These are phyloP conservation scores for Dysidea cf. avara DNA, from an alignment of 37 sponge, comb jelly and placozoan genomes.

Conservation along the genomic window DNA sequence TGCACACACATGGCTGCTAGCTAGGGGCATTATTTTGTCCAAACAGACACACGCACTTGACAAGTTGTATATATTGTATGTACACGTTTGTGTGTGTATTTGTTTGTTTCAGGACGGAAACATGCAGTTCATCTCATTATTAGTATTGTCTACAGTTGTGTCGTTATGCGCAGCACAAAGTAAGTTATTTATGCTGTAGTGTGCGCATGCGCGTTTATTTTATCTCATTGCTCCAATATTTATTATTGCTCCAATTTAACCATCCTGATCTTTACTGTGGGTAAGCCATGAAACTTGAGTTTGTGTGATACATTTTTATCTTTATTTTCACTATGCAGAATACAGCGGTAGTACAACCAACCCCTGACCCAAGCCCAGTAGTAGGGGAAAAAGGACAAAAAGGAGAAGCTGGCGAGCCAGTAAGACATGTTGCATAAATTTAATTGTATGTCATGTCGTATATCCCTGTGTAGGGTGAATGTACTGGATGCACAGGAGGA, in stretches of 20 bases:
- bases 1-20: too few relatives aligned
- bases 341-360: not conserved
- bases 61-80: too few relatives aligned
- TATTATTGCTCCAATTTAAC: not conserved
- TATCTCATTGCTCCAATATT: not conserved
- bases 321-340: too few relatives aligned
- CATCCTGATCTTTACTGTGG: too few relatives aligned
- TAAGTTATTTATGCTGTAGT: not conserved
- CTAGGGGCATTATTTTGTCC: too few relatives aligned
- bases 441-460: not conserved
- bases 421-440: not conserved
- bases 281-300: too few relatives aligned
- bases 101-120: too few relatives aligned
- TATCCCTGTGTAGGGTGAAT: constrained; percentile 1
- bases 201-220: not conserved
- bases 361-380: too few relatives aligned
- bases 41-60: too few relatives aligned
- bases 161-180: constrained; percentile 7
- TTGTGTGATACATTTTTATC: too few relatives aligned
- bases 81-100: too few relatives aligned
- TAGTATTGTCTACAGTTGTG: not conserved
- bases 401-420: constrained; percentile 18
- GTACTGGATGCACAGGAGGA: constrained; percentile 12
- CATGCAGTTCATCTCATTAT: too few relatives aligned
- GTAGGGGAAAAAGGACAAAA: constrained; percentile 4